A percentile compares a stretch with the other conserved stretches of the same genome.
Conservation (phyloP, 1,140 invertebrate genomes). For the Andricus grossulariae region DNA sequence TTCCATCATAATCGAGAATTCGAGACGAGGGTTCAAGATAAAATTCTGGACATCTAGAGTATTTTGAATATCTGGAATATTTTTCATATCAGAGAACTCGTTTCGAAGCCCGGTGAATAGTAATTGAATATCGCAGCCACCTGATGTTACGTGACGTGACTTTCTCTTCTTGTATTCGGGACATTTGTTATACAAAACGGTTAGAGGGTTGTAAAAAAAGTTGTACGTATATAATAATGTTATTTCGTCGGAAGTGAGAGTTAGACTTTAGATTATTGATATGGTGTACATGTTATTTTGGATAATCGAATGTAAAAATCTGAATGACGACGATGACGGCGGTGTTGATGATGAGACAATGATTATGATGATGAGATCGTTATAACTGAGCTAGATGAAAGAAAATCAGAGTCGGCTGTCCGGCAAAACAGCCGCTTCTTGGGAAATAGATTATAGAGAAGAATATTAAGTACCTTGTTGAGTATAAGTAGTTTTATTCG, state of each 20-base stretch:
- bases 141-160: not conserved
- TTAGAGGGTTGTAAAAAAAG: conserved; percentile 47
- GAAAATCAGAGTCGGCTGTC: conserved; percentile 33
- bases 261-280: conserved; percentile 68
- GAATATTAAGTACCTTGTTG: conserved; percentile 73
- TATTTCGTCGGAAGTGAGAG: conserved; percentile 66
- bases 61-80: conserved; percentile 39
- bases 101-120: conserved; percentile 37
- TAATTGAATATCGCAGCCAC: conserved; percentile 7
- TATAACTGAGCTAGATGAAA: conserved; percentile 65
- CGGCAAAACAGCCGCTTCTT: not conserved
- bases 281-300: conserved; percentile 68
- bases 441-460: conserved; percentile 13
- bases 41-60: not conserved
- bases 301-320: conserved; percentile 62
- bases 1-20: not conserved
- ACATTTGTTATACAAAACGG: conserved; percentile 35
- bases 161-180: conserved; percentile 10
- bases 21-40: too few relatives aligned
- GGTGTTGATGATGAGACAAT: conserved; percentile 38
- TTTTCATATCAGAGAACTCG: conserved; percentile 46
- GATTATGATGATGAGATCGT: conserved; percentile 53
- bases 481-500: conserved; percentile 71
- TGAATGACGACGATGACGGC: conserved; percentile 27
- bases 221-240: conserved; percentile 64